Evolutionary conservation across 2,888 invertebrate genomes (phyloP), one percentile per base, ranked within the genome.

Genomic region (Nemotelus pantherinus): DNA sequence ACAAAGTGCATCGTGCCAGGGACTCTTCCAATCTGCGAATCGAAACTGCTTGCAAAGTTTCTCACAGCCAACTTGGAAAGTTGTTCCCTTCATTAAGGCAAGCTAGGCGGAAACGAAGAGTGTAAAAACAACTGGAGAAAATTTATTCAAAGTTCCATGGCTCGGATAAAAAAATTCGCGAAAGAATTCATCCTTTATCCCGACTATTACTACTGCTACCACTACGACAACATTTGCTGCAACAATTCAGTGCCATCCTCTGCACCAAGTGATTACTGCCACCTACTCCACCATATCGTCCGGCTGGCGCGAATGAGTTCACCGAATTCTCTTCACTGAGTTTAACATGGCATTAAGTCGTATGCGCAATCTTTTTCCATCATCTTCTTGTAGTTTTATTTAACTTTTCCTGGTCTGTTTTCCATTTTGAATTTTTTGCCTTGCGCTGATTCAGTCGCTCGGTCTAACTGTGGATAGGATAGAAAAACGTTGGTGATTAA

Each of bases 121-220:
- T 48, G 58, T 53, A 41, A 72, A 72, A 72, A 72, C 72, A 72
- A 72, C n/a, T 53, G 58, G 25, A 58, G 72, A 58, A 72, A 72
- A 72, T 72, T 72, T 72, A 72, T 72, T 72, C 72, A 58, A 72
- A 72, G 72, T 72, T 72, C 39, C 7, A 48, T 7, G 72, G 72
- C 53, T 25, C 47, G 72, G 60, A 60, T 72, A 60, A 72, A 72
- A 72, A 68, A 41, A 44, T 25, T 25, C 25, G 48, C 65, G n/a
- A 45, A 65, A 65, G 65, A 65, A 47, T 65, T 65, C 9, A 58
- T 9, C 9, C 41, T 9, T 47, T 45, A 9, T 44, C 45, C 47
- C 25, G 25, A 25, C 25, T 25, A 1, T 25, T 25, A 25, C 25
- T 25, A 25, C 25, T 25, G 25, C 25, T 25, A 58, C 10, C 65